These are phyloP conservation scores for Pangasianodon hypophthalmus DNA, from an alignment of 2,113 vertebrate genomes.

Conservation along the genomic window DNA sequence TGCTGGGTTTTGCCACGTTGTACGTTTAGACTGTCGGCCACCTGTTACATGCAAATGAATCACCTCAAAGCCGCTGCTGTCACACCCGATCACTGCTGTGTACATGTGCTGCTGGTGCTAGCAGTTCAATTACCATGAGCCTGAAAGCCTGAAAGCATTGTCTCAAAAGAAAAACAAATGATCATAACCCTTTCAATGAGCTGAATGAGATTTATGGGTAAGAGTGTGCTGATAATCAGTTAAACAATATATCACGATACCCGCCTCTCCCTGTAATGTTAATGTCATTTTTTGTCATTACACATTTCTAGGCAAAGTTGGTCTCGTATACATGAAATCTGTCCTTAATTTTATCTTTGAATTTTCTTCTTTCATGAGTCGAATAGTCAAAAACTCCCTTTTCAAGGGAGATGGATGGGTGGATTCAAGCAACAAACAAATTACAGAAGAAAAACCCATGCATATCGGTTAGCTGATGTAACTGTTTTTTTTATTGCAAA, in stretches of 20 bases:
- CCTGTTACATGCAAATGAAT: conserved; percentile 15
- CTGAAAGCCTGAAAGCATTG: neutral
- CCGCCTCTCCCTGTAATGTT: neutral
- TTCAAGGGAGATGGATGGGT: neutral
- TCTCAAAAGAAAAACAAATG: accelerated
- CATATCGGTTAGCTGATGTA: neutral
- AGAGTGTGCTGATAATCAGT: neutral
- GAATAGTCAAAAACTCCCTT: neutral
- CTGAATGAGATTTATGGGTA: neutral
- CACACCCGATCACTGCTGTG: neutral
- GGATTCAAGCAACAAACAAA: neutral
- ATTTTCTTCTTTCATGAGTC: neutral
- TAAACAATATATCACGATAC: neutral
- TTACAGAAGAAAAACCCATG: neutral
- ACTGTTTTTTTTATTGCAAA: too few relatives aligned
- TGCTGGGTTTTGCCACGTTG: neutral
- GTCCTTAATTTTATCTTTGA: neutral
- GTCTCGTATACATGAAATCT: neutral
- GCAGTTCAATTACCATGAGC: neutral
- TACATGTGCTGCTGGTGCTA: too few relatives aligned
- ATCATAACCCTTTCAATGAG: neutral
- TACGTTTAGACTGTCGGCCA: neutral
- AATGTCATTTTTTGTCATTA: neutral
- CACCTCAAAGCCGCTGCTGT: neutral
- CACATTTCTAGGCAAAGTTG: neutral